A percentile compares a stretch with the other conserved stretches of the same genome.
Conservation (phyloP, 2,888 invertebrate species). For the Aphidius colemani region DNA sequence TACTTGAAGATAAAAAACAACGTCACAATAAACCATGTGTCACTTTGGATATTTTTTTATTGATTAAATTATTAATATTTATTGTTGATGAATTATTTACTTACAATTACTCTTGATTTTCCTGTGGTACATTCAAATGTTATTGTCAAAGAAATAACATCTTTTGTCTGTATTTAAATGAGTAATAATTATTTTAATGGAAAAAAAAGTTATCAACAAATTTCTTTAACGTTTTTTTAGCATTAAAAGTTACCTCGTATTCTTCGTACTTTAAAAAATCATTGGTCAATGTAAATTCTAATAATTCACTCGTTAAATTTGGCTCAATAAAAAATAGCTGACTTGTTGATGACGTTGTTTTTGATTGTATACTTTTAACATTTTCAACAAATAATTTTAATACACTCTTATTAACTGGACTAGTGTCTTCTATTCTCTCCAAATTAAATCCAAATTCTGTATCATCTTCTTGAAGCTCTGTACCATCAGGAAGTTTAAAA, state of each 20-base stretch:
- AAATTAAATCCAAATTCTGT: conserved; percentile 11
- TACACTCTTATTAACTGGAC: conserved; percentile 22
- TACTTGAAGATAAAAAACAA: too few species aligned
- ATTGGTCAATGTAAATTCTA: conserved; percentile 32
- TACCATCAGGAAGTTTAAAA: conserved; percentile 27
- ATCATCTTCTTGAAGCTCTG: not conserved
- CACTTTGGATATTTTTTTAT: too few species aligned
- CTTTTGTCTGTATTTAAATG: too few species aligned
- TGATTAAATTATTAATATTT: not conserved
- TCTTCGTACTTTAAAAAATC: conserved; percentile 34
- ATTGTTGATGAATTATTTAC: not conserved
- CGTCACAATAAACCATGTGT: too few species aligned
- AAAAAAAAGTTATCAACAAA: not conserved
- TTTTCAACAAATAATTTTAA: conserved; percentile 15
- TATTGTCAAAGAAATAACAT: too few species aligned
- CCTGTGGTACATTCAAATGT: conserved; percentile 11
- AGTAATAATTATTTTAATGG: not conserved
- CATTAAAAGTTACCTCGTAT: conserved; percentile 31
- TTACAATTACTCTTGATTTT: conserved; percentile 22
- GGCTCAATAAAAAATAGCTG: conserved; percentile 19
- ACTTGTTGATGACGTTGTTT: not conserved
- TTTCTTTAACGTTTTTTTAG: not conserved
- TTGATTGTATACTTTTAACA: conserved; percentile 8
- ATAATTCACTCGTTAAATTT: not conserved
- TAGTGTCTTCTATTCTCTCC: conserved; percentile 24